Evolutionary conservation across 1,140 invertebrate genomes (phyloP), one percentile per base, ranked within the genome.

Genomic region (Brachionus plicatilis): DNA sequence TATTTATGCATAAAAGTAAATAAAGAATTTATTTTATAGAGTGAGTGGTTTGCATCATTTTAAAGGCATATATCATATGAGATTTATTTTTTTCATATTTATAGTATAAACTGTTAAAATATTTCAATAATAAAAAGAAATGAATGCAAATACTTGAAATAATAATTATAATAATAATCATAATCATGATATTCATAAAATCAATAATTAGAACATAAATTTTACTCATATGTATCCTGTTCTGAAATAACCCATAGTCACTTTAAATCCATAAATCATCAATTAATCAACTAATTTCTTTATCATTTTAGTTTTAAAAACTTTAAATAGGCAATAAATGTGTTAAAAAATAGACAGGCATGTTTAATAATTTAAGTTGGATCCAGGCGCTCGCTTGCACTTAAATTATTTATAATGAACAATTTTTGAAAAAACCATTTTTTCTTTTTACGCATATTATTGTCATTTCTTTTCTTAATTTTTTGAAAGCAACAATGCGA

Each of bases 161-260:
- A 60, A 60, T 60, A 60, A 60, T 60, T 27, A 60, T 60, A 9
- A 60, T 60, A 60, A 60, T 60, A 60, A 60, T 60, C 53, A 60
- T 60, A 60, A 60, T 60, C 53, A 60, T 60, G 53, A 60, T 60
- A 60, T 60, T 60, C 20, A 60, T 60, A 60, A 60, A 60, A 60
- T 60, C 53, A 60, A 60, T 60, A 60, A 60, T 60, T 60, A 60
- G 53, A 60, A 60, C 53, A 60, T 60, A 60, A 60, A 60, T 60
- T 60, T 60, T 60, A 60, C 53, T 60, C 53, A 60, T 20, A 27
- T 20, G 20, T 2, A 60, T 60, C 53, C 17, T 20, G 53, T 60
- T 60, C 20, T 60, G 17, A 8, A 20, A 24, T 60, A n/a, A 60
- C 53, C 53, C 53, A 24, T 9, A 60, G 53, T 20, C 17, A 24